Evolutionary conservation across 2,888 invertebrate genomes (phyloP).

Genomic region (Netelia fuscicornis): DNA sequence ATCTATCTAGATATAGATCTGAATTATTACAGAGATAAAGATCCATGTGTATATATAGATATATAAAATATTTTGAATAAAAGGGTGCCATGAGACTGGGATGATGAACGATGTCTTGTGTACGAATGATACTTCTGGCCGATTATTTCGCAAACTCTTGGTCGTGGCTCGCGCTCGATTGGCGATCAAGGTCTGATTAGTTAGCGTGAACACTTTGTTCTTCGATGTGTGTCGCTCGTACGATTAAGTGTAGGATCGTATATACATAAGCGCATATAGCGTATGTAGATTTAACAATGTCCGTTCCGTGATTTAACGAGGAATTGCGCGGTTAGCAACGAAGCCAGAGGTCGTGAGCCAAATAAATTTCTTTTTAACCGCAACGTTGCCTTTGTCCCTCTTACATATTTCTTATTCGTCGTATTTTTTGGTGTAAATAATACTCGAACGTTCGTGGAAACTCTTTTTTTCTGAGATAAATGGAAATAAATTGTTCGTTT

Average conservation of each 20-base stretch:
- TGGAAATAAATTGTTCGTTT: conserved; percentile 15
- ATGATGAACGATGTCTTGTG: too few relatives aligned
- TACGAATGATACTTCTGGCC: not conserved
- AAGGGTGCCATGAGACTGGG: too few relatives aligned
- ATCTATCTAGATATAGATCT: too few relatives aligned
- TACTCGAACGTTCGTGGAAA: conserved; percentile 1
- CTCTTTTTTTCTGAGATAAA: conserved; percentile 13
- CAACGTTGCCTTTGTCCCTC: too few relatives aligned
- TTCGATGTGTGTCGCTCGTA: conserved; percentile 41
- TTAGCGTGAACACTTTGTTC: conserved; percentile 73
- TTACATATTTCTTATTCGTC: not conserved
- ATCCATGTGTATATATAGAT: too few relatives aligned
- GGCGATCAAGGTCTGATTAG: conserved; percentile 81
- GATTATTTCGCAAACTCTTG: conserved; percentile 66
- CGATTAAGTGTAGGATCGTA: conserved; percentile 16
- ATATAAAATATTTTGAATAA: too few relatives aligned
- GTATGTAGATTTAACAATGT: not conserved
- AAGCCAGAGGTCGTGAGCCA: too few relatives aligned
- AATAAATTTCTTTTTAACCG: too few relatives aligned
- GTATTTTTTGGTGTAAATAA: conserved; percentile 5
- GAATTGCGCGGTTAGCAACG: not conserved
- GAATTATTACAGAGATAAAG: too few relatives aligned
- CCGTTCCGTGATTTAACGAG: not conserved
- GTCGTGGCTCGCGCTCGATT: conserved; percentile 73
- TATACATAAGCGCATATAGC: not conserved